A percentile compares a stretch with the other conserved stretches of the same genome.
Conservation (phyloP, 1,140 invertebrate species). For the Archivesica marissinica region DNA sequence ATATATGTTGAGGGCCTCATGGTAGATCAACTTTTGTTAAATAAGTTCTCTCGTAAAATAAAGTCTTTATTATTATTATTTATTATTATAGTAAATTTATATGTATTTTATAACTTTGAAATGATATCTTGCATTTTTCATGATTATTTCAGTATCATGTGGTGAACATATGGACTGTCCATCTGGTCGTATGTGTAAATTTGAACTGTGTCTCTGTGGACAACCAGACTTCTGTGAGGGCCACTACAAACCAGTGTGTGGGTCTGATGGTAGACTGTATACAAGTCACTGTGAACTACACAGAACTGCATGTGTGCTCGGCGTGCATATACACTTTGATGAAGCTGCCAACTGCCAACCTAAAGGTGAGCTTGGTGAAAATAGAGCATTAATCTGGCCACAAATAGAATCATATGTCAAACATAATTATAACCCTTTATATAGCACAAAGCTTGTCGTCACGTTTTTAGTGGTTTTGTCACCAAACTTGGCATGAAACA, state of each 20-base stretch:
- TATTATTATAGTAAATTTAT: not conserved
- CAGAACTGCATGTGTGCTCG: conserved; percentile 88
- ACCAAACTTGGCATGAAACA: too few relatives aligned
- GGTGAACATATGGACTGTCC: conserved; percentile 85
- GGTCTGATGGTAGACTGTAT: conserved; percentile 90
- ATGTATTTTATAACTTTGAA: not conserved
- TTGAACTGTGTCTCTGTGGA: conserved; percentile 88
- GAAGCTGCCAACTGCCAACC: conserved; percentile 67
- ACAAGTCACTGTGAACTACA: conserved; percentile 91
- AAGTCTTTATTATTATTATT: too few relatives aligned
- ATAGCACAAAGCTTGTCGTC: too few relatives aligned
- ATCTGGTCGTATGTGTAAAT: conserved; percentile 88
- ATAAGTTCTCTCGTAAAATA: too few relatives aligned
- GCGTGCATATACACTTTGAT: conserved; percentile 86
- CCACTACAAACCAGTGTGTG: conserved; percentile 88
- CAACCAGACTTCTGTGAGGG: conserved; percentile 85
- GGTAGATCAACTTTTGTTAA: too few relatives aligned
- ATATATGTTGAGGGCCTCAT: too few relatives aligned
- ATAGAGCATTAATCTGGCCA: not conserved
- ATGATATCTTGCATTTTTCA: not conserved
- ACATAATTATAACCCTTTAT: too few relatives aligned
- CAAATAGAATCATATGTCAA: not conserved
- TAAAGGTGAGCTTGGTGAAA: conserved; percentile 19
- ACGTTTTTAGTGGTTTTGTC: too few relatives aligned
- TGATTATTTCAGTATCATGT: conserved; percentile 73